These are phyloP conservation scores for Cantharis nigra DNA, from an alignment of 2,888 invertebrate species.

Conservation along the genomic window DNA sequence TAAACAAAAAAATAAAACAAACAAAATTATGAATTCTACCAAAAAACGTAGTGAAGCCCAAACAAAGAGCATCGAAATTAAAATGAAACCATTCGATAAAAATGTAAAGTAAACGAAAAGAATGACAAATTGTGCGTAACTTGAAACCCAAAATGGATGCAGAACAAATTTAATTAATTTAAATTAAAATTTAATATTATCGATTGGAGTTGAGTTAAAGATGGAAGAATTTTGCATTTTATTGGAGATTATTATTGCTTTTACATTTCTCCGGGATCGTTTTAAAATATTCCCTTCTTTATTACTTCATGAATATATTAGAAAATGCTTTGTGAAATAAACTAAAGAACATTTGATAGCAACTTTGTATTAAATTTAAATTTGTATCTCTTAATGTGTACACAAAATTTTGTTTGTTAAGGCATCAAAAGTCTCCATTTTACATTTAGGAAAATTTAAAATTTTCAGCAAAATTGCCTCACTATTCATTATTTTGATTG, in stretches of 20 bases:
- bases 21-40: no score
- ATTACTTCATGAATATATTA: constrained; percentile 30
- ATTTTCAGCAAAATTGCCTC: neutral
- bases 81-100: no score
- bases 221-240: constrained; percentile 4
- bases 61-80: no score
- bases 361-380: constrained; percentile 22
- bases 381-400: constrained; percentile 30
- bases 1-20: no score
- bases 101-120: neutral
- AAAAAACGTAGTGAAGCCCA: no score
- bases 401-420: constrained; percentile 22
- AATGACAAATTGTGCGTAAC: neutral
- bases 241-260: constrained; percentile 19
- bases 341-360: constrained; percentile 16
- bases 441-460: neutral
- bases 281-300: constrained; percentile 24
- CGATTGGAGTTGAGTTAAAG: neutral
- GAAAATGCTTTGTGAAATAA: constrained; percentile 22
- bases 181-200: neutral
- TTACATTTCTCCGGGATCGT: constrained; percentile 21
- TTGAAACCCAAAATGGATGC: neutral
- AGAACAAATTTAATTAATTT: neutral
- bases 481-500: neutral
- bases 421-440: constrained; percentile 4